Evolutionary conservation across 1,140 invertebrate species (phyloP).

Genomic region (Elymnias hypermnestra): DNA sequence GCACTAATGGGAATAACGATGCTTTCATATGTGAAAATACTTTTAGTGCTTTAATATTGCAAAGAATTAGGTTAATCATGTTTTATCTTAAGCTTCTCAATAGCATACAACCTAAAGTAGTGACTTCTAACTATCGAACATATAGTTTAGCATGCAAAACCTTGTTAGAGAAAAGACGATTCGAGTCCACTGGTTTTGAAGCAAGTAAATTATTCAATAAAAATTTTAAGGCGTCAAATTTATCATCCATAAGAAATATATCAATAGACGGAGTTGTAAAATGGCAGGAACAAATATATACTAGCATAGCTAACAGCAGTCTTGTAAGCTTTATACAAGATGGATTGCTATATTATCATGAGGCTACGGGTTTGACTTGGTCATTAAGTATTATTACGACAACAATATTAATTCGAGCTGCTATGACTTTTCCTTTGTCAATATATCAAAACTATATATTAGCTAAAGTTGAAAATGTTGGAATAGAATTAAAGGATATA

Average conservation of each 20-base stretch:
- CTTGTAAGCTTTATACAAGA: constrained; percentile 82
- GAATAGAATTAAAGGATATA: constrained; percentile 83
- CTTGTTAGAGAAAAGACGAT: constrained; percentile 4
- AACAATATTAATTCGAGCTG: constrained; percentile 80
- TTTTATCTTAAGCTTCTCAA: too few species aligned
- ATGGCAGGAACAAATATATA: constrained; percentile 74
- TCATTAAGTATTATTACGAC: constrained; percentile 86
- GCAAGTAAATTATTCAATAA: constrained; percentile 1
- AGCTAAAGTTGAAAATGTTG: constrained; percentile 84
- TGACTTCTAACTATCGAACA: constrained; percentile 8
- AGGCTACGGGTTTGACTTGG: constrained; percentile 86
- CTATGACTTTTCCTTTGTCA: constrained; percentile 85
- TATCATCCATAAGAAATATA: constrained; percentile 27
- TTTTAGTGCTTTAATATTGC: too few species aligned
- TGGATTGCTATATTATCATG: constrained; percentile 81
- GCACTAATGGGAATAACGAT: too few species aligned
- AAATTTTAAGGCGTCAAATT: background rate
- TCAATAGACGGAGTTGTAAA: constrained; percentile 70
- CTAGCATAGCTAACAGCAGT: constrained; percentile 79
- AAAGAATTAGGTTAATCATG: too few species aligned
- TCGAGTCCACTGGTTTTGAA: background rate
- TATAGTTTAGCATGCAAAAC: constrained; percentile 5
- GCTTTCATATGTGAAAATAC: too few species aligned
- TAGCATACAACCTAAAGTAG: background rate
- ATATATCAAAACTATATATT: constrained; percentile 85